Base-by-base conservation (phyloP, 2,888 invertebrate genomes). In the Teleiodes luculella region DNA sequence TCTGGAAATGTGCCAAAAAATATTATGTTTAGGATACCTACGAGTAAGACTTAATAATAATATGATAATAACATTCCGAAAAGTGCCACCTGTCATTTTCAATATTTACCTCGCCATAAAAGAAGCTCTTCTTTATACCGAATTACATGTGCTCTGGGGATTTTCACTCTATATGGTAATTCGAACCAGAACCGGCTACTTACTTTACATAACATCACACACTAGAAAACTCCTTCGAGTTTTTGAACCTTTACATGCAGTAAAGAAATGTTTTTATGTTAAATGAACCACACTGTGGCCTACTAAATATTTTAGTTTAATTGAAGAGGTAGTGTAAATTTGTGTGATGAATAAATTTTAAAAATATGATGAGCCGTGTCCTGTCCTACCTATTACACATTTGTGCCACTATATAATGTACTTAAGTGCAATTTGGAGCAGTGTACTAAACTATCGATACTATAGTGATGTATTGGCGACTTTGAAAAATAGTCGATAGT, bases 41-140 rank as follows among this genome's bases (percentile, higher is more conserved):
- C 33, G 24, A 4, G 24, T 24, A 24, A 24, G 24, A 24, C 24
- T 6, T 24, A 6, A 24, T 3, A 24, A 3, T 24, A 6, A 24
- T 3, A 24, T 24, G 24, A 4, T 24, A 24, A 24, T 24, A 24
- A 24, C 3, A 24, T 24, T 24, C 6, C 24, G 3, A 18, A 24
- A 24, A 2, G 31, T 46, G 28, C 8, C 30, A 46, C 46, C 46
- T 46, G 46, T 31, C 46, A 31, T 28, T 46, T 31, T 46, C 46
- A 31, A 46, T 46, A 46, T 46, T 46, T 28, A 46, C 46, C 18
- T 52, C 18, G 30, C 45, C 43, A n/a, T 8, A 31, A 37, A 48
- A 46, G 31, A 46, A 14, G 63, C 56, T 39, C 53, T 49, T 31
- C 13, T 28, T 46, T 46, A 46, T 46, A 16, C 30, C 30, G 46